Percentiles rank a stretch among this genome's conserved stretches.
Conservation (phyloP, 2,888 invertebrate species). For the Acleris holmiana region DNA sequence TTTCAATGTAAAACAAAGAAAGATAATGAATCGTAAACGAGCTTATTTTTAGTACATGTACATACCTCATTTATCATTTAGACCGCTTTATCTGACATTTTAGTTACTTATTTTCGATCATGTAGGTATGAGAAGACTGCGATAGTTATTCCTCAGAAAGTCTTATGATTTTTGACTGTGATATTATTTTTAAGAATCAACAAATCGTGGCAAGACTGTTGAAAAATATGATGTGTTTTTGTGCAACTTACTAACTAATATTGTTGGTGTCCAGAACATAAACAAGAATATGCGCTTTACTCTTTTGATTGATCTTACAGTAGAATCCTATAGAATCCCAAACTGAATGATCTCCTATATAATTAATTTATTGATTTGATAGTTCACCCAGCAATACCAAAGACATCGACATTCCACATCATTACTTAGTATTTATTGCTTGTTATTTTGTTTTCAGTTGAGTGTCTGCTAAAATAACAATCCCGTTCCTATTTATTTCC, state of each 20-base stretch:
- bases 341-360: constrained; percentile 19
- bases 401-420: constrained; percentile 37
- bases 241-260: constrained; percentile 49
- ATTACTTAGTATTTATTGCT: constrained; percentile 26
- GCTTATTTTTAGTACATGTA: constrained; percentile 39
- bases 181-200: constrained; percentile 71
- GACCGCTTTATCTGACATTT: constrained; percentile 49
- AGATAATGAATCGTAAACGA: constrained; percentile 51
- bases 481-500: constrained; percentile 20
- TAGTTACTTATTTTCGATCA: constrained; percentile 44
- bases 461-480: constrained; percentile 38
- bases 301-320: too few relatives aligned
- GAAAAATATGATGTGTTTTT: constrained; percentile 44
- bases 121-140: constrained; percentile 65
- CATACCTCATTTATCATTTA: constrained; percentile 48
- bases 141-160: constrained; percentile 58
- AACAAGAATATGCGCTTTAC: constrained; percentile 27
- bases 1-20: constrained; percentile 46
- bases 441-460: constrained; percentile 39
- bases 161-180: constrained; percentile 70
- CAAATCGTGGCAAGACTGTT: constrained; percentile 49
- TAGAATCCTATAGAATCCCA: constrained; percentile 1
- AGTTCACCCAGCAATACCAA: constrained; percentile 30
- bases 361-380: constrained; percentile 11
- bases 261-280: constrained; percentile 47